phyloP scores from a whole-genome alignment of 2,888 invertebrate genomes.

The Lepas anatifera region DNA sequence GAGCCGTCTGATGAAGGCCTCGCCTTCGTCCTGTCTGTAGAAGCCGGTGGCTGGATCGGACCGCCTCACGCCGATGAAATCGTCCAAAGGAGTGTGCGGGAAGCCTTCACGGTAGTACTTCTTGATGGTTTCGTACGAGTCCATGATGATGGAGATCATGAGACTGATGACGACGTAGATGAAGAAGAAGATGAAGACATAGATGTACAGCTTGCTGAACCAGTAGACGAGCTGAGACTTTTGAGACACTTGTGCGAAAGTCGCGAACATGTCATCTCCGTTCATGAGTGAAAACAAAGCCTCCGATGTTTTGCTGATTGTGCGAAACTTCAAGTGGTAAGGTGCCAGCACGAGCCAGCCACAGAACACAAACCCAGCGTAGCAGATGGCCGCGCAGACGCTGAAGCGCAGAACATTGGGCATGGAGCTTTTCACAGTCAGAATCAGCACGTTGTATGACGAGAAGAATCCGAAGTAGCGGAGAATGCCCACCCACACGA shows the following conservation, averaged over 20 bases:
- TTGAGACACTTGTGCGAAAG: slow-evolving; percentile 81
- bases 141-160: slow-evolving; percentile 97
- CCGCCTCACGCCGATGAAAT: slow-evolving; percentile 4
- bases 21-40: neutral
- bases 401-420: slow-evolving; percentile 90
- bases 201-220: slow-evolving; percentile 87
- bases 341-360: slow-evolving; percentile 98
- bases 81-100: slow-evolving; percentile 11
- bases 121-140: slow-evolving; percentile 92
- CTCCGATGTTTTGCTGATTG: slow-evolving; percentile 82
- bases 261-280: slow-evolving; percentile 99
- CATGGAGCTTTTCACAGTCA: slow-evolving; percentile 85
- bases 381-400: slow-evolving; percentile 81
- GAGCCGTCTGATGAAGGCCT: neutral
- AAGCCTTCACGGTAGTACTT: slow-evolving; percentile 10
- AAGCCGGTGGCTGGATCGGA: neutral
- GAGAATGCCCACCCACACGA: slow-evolving; percentile 95
- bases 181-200: slow-evolving; percentile 88
- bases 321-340: slow-evolving; percentile 78
- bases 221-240: slow-evolving; percentile 77
- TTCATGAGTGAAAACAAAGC: slow-evolving; percentile 93
- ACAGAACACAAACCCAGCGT: slow-evolving; percentile 92
- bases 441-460: slow-evolving; percentile 57
- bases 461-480: slow-evolving; percentile 95
- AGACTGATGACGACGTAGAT: slow-evolving; percentile 95